phyloP scores from a whole-genome alignment of 2,888 invertebrate species.

The Papilio protenor region DNA sequence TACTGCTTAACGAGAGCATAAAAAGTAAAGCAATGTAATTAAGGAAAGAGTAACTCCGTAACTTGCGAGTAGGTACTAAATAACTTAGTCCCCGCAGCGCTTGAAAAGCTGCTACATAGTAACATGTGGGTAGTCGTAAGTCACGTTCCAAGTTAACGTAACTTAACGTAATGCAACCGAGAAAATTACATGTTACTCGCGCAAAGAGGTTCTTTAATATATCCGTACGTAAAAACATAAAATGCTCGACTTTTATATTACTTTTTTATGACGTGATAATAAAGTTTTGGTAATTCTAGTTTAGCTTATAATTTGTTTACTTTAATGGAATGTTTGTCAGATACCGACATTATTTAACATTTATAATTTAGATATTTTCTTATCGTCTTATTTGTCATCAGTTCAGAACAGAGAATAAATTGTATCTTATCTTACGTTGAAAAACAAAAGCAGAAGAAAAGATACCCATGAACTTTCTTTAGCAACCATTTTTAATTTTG shows the following conservation, averaged over 20 bases:
- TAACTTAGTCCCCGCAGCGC: slow-evolving; percentile 21
- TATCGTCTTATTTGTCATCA: neutral
- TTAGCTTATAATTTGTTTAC: neutral
- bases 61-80: slow-evolving; percentile 6
- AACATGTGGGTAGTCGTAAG: slow-evolving; percentile 33
- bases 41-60: neutral
- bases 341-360: neutral
- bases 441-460: neutral
- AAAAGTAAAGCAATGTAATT: slow-evolving; percentile 10
- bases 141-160: slow-evolving; percentile 40
- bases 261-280: slow-evolving; percentile 22
- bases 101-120: slow-evolving; percentile 16
- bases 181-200: slow-evolving; percentile 33
- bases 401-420: neutral
- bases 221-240: slow-evolving; percentile 11
- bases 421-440: neutral
- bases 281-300: neutral
- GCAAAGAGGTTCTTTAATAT: slow-evolving; percentile 25
- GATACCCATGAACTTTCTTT: neutral
- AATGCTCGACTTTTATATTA: slow-evolving; percentile 21
- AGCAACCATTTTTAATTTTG: no score
- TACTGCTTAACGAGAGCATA: neutral
- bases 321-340: neutral
- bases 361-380: neutral
- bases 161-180: slow-evolving; percentile 38